Evolutionary conservation across 2,113 vertebrate genomes (phyloP).

Genomic region (Urocynchramus pylzowi): DNA sequence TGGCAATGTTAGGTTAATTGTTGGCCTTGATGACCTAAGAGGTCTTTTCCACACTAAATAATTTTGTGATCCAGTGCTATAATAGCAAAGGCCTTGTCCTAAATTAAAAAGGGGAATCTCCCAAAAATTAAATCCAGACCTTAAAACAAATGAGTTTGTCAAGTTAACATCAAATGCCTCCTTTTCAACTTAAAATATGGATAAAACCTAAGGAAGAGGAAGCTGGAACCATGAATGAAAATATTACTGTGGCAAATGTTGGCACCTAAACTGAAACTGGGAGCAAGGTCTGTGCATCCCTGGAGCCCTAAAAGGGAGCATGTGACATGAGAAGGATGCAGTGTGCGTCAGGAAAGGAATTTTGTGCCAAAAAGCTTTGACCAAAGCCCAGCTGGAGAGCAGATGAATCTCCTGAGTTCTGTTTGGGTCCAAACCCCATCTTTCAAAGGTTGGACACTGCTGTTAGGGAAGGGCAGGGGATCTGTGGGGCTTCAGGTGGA

Average conservation of each 20-base stretch:
- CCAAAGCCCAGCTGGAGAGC: not conserved
- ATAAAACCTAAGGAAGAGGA: not conserved
- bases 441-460: not conserved
- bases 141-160: not conserved
- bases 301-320: not conserved
- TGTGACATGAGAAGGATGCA: not conserved
- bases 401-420: not conserved
- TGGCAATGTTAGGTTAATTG: not conserved
- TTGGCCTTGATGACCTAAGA: not conserved
- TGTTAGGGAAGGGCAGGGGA: not conserved
- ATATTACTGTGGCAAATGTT: rapidly evolving
- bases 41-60: not conserved
- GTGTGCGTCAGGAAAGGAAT: not conserved
- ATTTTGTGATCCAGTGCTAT: not conserved
- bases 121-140: not conserved
- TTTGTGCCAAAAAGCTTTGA: not conserved
- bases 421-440: not conserved
- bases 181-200: not conserved
- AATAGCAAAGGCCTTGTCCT: not conserved
- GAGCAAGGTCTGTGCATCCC: not conserved
- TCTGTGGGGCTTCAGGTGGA: not conserved
- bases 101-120: not conserved
- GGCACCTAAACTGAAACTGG: not conserved
- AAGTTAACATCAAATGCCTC: not conserved
- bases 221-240: not conserved